Percentiles rank a stretch among this genome's conserved stretches.
phyloP scores from a whole-genome alignment of 2,888 invertebrate genomes.

The Lasiommata megera region DNA sequence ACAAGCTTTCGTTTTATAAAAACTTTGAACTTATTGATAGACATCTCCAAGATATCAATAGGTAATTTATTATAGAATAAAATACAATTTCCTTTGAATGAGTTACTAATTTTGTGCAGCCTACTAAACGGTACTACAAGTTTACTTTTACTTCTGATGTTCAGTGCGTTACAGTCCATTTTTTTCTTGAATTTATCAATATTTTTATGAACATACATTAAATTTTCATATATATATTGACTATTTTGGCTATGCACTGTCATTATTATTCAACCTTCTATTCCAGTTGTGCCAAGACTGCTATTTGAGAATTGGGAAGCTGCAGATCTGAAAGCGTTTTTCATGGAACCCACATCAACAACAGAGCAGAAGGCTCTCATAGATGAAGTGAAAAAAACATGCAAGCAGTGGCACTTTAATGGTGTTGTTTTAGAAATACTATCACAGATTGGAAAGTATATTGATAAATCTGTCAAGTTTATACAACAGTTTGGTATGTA shows the following conservation, averaged over 20 bases:
- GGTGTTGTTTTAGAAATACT: conserved; percentile 96
- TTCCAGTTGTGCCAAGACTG: conserved; percentile 92
- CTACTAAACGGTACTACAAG: too few species aligned
- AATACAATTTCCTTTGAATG: too few species aligned
- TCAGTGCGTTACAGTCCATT: not conserved
- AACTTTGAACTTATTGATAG: too few species aligned
- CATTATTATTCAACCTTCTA: conserved; percentile 6
- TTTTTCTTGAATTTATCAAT: too few species aligned
- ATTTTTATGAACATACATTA: too few species aligned
- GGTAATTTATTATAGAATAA: too few species aligned
- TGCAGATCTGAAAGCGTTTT: conserved; percentile 87
- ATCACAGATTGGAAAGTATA: conserved; percentile 87
- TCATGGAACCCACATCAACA: conserved; percentile 84
- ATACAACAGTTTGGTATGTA: conserved; percentile 84
- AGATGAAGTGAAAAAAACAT: conserved; percentile 84
- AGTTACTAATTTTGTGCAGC: too few species aligned
- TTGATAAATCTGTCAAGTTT: conserved; percentile 83
- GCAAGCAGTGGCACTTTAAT: conserved; percentile 90
- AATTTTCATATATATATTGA: too few species aligned
- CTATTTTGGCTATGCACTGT: too few species aligned
- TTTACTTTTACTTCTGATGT: too few species aligned
- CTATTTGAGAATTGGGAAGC: conserved; percentile 93
- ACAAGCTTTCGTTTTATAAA: too few species aligned
- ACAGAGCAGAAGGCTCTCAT: conserved; percentile 85
- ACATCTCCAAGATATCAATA: too few species aligned